A percentile compares a stretch with the other conserved stretches of the same genome.
Conservation (phyloP, 1,140 invertebrate genomes). For the Drosophila pseudoananassae region DNA sequence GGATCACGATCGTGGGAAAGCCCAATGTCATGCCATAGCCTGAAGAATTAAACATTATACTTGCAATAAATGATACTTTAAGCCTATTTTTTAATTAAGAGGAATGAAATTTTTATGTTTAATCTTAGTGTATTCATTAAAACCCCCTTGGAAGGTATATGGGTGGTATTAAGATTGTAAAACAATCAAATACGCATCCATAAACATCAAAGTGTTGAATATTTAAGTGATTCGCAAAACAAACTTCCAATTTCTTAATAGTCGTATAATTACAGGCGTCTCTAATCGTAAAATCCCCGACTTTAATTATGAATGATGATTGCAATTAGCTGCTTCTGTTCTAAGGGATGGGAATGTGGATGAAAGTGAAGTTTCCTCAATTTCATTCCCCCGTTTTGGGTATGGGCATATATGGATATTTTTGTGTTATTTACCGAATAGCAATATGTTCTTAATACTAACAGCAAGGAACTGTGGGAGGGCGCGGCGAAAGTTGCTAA, state of each 20-base stretch:
- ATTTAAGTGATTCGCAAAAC: background rate
- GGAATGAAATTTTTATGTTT: conserved; percentile 18
- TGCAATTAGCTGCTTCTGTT: background rate
- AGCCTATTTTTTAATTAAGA: background rate
- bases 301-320: conserved; percentile 11
- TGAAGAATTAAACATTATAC: conserved; percentile 34
- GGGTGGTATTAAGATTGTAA: too few species aligned
- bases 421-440: conserved; percentile 84
- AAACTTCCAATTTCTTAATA: background rate
- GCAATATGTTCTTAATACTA: conserved; percentile 87
- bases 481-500: conserved; percentile 84
- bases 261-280: background rate
- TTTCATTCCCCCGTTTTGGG: conserved; percentile 32
- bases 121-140: too few species aligned
- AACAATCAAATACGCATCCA: too few species aligned
- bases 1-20: conserved; percentile 91
- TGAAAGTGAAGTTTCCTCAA: background rate
- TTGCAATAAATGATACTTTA: background rate
- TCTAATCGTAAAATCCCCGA: background rate
- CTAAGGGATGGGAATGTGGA: background rate
- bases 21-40: conserved; percentile 91
- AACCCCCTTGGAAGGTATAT: too few species aligned
- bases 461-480: conserved; percentile 87
- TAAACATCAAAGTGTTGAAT: background rate
- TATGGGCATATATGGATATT: background rate